A percentile compares a stretch with the other conserved stretches of the same genome.
phyloP scores from a whole-genome alignment of 2,797 vertebrate species.

The Otolemur crassicaudatus region DNA sequence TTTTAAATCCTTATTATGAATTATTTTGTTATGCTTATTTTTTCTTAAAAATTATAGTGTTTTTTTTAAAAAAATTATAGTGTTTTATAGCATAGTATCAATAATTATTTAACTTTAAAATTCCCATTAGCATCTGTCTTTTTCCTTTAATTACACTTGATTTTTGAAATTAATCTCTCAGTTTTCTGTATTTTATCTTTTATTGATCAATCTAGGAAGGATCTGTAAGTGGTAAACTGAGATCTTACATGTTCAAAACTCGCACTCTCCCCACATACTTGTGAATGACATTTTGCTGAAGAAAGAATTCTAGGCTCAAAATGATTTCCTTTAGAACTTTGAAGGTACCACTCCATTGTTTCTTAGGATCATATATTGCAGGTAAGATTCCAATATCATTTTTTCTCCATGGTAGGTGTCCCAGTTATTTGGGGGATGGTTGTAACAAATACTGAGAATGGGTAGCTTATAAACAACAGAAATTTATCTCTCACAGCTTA shows the following conservation, averaged over 20 bases:
- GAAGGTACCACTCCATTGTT: background rate
- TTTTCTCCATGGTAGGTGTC: background rate
- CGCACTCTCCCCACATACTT: background rate
- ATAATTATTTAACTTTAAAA: conserved; percentile 10
- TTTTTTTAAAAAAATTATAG: background rate
- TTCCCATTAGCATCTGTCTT: background rate
- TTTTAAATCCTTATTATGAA: conserved; percentile 31
- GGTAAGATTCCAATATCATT: background rate
- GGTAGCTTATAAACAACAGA: background rate
- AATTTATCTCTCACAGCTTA: background rate
- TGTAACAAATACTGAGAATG: background rate
- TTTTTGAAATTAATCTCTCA: background rate
- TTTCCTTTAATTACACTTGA: conserved; percentile 22
- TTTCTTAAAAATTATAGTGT: background rate
- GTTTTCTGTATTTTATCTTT: background rate
- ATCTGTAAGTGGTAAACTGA: background rate
- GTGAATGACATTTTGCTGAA: background rate
- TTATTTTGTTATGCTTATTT: background rate
- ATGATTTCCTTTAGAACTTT: background rate
- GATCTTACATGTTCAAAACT: background rate
- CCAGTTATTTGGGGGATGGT: background rate
- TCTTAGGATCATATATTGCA: background rate
- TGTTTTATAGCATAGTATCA: background rate
- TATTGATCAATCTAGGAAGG: background rate
- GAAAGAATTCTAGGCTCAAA: background rate